Evolutionary conservation across 2,113 vertebrate genomes (phyloP).

Genomic region (Podocnemis expansa): DNA sequence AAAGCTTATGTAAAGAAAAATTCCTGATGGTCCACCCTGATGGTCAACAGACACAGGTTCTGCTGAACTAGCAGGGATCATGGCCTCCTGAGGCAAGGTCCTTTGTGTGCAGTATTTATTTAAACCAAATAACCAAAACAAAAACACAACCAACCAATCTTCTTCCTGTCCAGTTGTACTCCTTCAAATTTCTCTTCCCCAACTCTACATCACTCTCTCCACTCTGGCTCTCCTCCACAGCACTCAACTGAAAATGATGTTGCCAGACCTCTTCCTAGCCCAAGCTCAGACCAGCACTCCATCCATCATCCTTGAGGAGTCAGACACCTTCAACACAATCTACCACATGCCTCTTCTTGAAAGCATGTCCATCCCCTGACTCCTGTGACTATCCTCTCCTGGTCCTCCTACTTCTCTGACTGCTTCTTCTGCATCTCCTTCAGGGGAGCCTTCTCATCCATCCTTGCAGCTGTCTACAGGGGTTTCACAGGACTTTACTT

Average conservation of each 20-base stretch:
- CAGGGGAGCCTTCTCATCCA: background rate
- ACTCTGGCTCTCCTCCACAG: background rate
- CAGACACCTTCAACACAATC: background rate
- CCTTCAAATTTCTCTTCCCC: background rate
- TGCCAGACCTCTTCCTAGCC: background rate
- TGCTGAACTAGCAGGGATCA: rapidly evolving
- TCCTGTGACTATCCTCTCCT: no score
- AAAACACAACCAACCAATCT: slow-evolving; percentile 6
- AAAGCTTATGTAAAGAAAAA: background rate
- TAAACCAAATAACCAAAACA: slow-evolving; percentile 18
- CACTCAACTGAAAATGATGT: background rate
- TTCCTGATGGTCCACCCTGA: background rate
- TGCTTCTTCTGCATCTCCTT: background rate
- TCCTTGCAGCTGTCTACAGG: background rate
- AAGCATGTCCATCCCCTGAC: background rate
- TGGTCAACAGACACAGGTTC: background rate
- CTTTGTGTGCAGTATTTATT: rapidly evolving
- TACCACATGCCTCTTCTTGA: background rate
- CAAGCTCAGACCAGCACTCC: background rate
- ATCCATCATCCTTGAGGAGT: background rate
- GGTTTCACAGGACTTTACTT: background rate
- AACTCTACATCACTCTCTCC: background rate
- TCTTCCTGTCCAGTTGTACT: slow-evolving; percentile 12
- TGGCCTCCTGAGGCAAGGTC: background rate
- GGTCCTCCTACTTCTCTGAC: background rate